Conservation (phyloP, 2,888 invertebrate species). For the Hypena proboscidalis region DNA sequence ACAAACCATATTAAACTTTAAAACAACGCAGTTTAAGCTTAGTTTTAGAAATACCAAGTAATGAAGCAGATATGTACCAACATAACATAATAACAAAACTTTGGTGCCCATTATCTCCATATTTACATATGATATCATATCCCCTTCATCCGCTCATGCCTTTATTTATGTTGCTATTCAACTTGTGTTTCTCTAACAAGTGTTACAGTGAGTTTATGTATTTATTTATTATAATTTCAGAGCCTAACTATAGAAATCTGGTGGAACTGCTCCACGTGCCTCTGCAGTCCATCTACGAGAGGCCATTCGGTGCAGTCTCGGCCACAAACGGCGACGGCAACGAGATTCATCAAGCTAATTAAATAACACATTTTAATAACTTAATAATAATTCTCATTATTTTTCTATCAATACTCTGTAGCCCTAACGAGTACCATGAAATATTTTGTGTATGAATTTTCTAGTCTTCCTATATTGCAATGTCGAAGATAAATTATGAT, state of each 20-base stretch:
- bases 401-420: conserved; percentile 36
- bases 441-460: conserved; percentile 40
- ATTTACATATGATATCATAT: too few relatives aligned
- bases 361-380: conserved; percentile 32
- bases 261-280: conserved; percentile 95
- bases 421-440: conserved; percentile 30
- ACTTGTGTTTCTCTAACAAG: too few relatives aligned
- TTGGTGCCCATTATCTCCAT: too few relatives aligned
- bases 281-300: conserved; percentile 92
- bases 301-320: conserved; percentile 65
- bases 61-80: too few relatives aligned
- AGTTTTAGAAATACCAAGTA: background rate
- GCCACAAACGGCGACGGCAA: conserved; percentile 67
- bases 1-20: too few relatives aligned
- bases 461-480: conserved; percentile 45
- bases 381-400: conserved; percentile 34
- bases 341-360: conserved; percentile 53
- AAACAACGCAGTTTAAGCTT: too few relatives aligned
- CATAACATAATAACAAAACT: too few relatives aligned
- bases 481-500: conserved; percentile 43
- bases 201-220: background rate
- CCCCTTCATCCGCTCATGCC: too few relatives aligned
- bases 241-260: conserved; percentile 92
- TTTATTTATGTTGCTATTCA: too few relatives aligned
- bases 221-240: conserved; percentile 81